Conservation (phyloP, 2,888 invertebrate species). For the Beris chalybata region DNA sequence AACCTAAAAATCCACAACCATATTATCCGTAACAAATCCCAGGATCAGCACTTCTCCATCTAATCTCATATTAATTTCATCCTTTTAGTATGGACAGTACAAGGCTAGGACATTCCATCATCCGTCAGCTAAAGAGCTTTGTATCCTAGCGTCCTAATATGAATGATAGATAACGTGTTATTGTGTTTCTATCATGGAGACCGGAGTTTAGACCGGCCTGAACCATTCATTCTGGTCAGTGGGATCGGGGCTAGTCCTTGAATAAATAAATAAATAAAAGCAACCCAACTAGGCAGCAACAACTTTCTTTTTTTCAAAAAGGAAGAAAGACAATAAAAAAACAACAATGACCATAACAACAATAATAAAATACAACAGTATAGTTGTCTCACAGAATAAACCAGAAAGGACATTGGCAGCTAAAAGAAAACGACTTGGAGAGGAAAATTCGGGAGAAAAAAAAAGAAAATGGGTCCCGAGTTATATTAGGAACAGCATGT, state of each 20-base stretch:
- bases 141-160: constrained; percentile 7
- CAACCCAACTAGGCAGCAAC: not conserved
- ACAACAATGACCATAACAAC: not conserved
- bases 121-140: constrained; percentile 2
- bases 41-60: constrained; percentile 10
- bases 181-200: not conserved
- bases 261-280: constrained; percentile 27
- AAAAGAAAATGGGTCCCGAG: too few relatives aligned
- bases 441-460: too few relatives aligned
- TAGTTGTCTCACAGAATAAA: too few relatives aligned
- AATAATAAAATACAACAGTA: not conserved
- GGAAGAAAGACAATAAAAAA: not conserved
- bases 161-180: constrained; percentile 22
- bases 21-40: too few relatives aligned
- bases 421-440: too few relatives aligned
- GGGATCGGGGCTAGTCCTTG: constrained; percentile 4
- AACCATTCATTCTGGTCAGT: constrained; percentile 6
- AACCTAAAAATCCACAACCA: too few relatives aligned
- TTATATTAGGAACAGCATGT: constrained; percentile 7
- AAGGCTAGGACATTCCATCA: constrained; percentile 12
- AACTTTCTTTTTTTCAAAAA: constrained; percentile 16
- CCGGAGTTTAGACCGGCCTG: not conserved
- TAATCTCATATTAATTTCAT: constrained; percentile 30
- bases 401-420: too few relatives aligned
- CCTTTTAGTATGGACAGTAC: constrained; percentile 13